phyloP scores from a whole-genome alignment of 2,113 vertebrate species.

The Zosterops pallidus region DNA sequence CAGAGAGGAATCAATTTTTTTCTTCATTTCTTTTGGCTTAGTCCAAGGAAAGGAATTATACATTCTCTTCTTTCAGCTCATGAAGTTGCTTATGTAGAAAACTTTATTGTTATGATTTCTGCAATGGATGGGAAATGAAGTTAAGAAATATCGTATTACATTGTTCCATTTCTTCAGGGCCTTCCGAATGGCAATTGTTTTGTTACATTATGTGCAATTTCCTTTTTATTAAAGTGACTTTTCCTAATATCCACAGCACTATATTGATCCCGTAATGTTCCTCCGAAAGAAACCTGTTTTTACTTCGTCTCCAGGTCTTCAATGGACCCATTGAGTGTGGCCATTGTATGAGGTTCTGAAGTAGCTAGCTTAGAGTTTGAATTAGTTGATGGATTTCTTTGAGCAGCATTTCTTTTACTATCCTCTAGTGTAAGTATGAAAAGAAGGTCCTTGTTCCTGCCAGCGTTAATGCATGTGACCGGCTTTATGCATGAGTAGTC shows the following conservation, averaged over 20 bases:
- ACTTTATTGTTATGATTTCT: constrained; percentile 65
- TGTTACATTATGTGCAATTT: constrained; percentile 62
- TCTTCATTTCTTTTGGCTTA: constrained; percentile 66
- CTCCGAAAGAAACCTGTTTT: constrained; percentile 53
- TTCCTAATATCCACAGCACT: constrained; percentile 29
- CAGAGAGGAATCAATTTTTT: constrained; percentile 77
- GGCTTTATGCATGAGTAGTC: constrained; percentile 64
- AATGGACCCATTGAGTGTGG: constrained; percentile 46
- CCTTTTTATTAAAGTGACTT: constrained; percentile 51
- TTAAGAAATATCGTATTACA: constrained; percentile 42
- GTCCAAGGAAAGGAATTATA: constrained; percentile 56
- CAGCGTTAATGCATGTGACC: constrained; percentile 55
- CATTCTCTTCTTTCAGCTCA: constrained; percentile 60
- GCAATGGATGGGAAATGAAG: constrained; percentile 64
- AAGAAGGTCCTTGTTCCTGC: constrained; percentile 66
- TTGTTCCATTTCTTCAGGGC: constrained; percentile 39
- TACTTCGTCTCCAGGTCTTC: constrained; percentile 41
- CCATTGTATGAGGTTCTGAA: constrained; percentile 48
- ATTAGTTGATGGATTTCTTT: constrained; percentile 58
- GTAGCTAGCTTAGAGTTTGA: constrained; percentile 57
- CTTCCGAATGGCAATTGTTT: constrained; percentile 57
- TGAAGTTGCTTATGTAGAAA: constrained; percentile 63
- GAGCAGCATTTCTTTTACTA: constrained; percentile 57
- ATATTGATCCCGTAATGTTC: constrained; percentile 43
- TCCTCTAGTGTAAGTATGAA: constrained; percentile 38